phyloP scores from a whole-genome alignment of 1,140 invertebrate genomes.

The Limonius californicus region DNA sequence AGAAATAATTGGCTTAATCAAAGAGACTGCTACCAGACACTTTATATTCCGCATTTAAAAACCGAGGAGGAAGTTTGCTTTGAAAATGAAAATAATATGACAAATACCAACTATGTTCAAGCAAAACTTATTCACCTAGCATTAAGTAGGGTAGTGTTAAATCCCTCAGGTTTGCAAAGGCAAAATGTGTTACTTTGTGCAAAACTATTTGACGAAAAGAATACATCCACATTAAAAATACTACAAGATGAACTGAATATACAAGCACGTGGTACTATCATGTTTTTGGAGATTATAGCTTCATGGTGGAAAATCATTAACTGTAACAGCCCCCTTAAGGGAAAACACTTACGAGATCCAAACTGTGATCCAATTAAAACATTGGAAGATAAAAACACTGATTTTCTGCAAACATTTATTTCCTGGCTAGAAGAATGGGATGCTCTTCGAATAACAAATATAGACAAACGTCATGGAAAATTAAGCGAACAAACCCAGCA shows the following conservation, averaged over 20 bases:
- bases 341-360: not conserved
- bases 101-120: too few relatives aligned
- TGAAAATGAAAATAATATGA: slow-evolving; percentile 6
- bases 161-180: slow-evolving; percentile 1
- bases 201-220: slow-evolving; percentile 7
- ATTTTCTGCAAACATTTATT: slow-evolving; percentile 6
- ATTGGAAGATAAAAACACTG: slow-evolving; percentile 4
- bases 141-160: slow-evolving; percentile 3
- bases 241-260: not conserved
- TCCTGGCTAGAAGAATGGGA: slow-evolving; percentile 14
- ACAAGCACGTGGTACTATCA: slow-evolving; percentile 12
- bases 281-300: slow-evolving; percentile 1
- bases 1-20: slow-evolving; percentile 20
- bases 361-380: slow-evolving; percentile 2
- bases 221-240: slow-evolving; percentile 7
- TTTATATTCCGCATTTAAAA: not conserved
- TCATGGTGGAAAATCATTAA: slow-evolving; percentile 18
- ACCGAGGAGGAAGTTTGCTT: too few relatives aligned
- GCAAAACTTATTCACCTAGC: not conserved
- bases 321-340: slow-evolving; percentile 3
- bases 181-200: slow-evolving; percentile 10
- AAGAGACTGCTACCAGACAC: not conserved
- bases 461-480: slow-evolving; percentile 1
- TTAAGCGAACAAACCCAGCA: not conserved
- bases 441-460: not conserved